Evolutionary conservation across 1,140 invertebrate species (phyloP), one percentile per base, ranked within the genome.

Genomic region (Liolophura sinensis): DNA sequence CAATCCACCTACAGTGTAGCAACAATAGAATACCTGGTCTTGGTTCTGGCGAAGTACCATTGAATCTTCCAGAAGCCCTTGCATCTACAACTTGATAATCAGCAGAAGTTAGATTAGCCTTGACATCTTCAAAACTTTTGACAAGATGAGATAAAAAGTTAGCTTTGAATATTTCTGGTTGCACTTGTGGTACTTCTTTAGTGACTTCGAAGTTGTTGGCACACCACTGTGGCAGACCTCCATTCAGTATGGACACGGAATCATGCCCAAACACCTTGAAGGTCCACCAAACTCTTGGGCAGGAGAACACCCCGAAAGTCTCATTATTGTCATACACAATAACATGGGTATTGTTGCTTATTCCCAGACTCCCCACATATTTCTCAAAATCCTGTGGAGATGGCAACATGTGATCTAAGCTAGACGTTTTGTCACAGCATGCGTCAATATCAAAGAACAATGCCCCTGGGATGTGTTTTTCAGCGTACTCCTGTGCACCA

Each of bases 251-350:
- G 1, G 77, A 82, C 16, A 84, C 73, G 4, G 57, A 59, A 11
- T 73, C 49, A 65, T 82, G 80, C 20, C 82, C 82, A 70, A 81
- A 84, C 0, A 75, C 66, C 58, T 70, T 65, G 60, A 84, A 81
- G 46, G 73, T 81, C 78, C 78, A 82, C 82, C 82, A 84, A 54
- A 76, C 79, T 54, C 82, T 58, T 18, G 72, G 78, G 9, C 81
- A 78, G 15, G 80, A 81, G 59, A 82, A 81, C 14, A 81, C 48
- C 0, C 79, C 76, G 64, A 74, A 74, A 16, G 68, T 67, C 40
- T 72, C 66, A 66, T 77, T 75, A 25, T 72, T 78, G 62, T 84
- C 81, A 73, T 84, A 84, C 14, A 84, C 75, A 59, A 82, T 64
- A 55, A 84, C 79, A 64, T 81, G 78, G 0, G 78, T 81, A 16